Percentiles rank a stretch among this genome's conserved stretches.
Conservation (phyloP, 2,888 invertebrate species). For the Norana najaformis region DNA sequence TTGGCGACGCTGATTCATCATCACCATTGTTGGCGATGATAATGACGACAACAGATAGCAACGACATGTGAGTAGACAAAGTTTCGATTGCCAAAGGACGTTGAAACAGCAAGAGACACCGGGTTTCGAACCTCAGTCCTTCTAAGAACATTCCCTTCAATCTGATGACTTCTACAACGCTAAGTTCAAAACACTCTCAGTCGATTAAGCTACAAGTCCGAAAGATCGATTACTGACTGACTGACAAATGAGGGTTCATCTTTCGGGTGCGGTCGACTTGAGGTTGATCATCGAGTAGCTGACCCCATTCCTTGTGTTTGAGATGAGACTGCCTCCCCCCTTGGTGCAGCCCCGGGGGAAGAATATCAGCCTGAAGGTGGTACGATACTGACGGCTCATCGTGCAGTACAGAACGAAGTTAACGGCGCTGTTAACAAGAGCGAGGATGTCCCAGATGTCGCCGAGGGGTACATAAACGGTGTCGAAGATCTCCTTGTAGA, state of each 20-base stretch:
- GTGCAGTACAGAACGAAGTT: slow-evolving; percentile 74
- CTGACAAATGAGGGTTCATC: neutral
- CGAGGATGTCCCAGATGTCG: slow-evolving; percentile 88
- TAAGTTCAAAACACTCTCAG: neutral
- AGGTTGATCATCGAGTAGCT: slow-evolving; percentile 3
- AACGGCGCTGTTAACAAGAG: slow-evolving; percentile 65
- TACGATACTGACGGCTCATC: slow-evolving; percentile 81
- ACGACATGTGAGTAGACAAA: neutral
- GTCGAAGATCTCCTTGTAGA: slow-evolving; percentile 65
- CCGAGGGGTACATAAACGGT: slow-evolving; percentile 68
- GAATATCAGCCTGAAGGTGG: slow-evolving; percentile 29
- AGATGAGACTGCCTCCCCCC: neutral
- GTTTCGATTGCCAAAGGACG: neutral
- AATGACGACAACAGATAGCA: neutral
- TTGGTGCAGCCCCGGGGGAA: neutral
- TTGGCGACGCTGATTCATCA: neutral
- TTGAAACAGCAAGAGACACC: neutral
- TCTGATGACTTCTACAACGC: neutral
- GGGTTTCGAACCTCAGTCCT: neutral
- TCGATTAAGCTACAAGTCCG: neutral
- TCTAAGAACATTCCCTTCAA: no score
- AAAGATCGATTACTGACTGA: no score
- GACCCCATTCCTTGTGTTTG: neutral
- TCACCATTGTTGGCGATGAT: slow-evolving; percentile 23
- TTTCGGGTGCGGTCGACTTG: neutral